Evolutionary conservation across 2,113 vertebrate genomes (phyloP).

Genomic region (Amazona vittata): DNA sequence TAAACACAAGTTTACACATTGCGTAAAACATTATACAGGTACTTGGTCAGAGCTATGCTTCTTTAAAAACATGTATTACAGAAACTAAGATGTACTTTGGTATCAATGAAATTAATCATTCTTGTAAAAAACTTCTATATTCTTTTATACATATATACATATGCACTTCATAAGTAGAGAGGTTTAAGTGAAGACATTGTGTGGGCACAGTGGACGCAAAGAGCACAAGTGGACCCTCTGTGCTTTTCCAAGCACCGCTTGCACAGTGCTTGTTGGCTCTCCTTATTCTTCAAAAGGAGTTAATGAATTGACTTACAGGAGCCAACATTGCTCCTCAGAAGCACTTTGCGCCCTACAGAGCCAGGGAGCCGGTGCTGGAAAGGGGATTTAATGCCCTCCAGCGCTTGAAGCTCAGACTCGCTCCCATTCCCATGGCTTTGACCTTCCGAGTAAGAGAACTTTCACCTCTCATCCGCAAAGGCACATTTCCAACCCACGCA

Average conservation of each 20-base stretch:
- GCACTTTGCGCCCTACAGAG: neutral
- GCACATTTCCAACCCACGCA: neutral
- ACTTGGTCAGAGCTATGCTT: neutral
- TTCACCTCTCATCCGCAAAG: neutral
- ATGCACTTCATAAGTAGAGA: neutral
- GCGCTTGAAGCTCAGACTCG: neutral
- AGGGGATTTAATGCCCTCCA: neutral
- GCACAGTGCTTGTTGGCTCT: neutral
- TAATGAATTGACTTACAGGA: neutral
- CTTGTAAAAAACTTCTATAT: neutral
- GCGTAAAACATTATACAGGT: neutral
- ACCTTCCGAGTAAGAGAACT: neutral
- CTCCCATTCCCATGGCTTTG: neutral
- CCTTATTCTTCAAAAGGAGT: neutral
- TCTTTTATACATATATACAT: neutral
- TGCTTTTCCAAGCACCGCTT: neutral
- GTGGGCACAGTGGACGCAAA: neutral
- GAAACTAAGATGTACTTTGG: neutral
- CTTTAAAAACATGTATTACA: neutral
- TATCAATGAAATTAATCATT: neutral
- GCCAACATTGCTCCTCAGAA: neutral
- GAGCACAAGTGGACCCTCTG: neutral
- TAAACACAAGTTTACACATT: neutral
- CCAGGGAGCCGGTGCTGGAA: neutral
- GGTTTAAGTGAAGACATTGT: neutral